These are phyloP conservation scores for Galeruca laticollis DNA, from an alignment of 2,888 invertebrate species.

Conservation along the genomic window DNA sequence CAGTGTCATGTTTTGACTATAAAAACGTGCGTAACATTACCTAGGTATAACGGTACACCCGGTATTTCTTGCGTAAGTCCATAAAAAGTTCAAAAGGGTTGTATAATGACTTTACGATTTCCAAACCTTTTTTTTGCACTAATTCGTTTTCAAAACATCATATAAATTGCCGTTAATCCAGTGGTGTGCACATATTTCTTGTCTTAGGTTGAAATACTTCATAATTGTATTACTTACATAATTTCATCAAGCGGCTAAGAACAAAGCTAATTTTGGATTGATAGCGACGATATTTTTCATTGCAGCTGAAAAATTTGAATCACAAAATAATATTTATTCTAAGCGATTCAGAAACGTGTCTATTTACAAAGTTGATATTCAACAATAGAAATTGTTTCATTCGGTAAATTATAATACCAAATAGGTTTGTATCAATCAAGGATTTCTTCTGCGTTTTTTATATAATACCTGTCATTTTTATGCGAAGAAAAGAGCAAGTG, in stretches of 20 bases:
- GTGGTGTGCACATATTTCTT: not conserved
- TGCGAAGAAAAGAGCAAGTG: no score
- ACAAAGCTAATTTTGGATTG: not conserved
- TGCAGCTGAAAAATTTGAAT: no score
- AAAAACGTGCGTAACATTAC: conserved; percentile 64
- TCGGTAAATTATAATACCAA: no score
- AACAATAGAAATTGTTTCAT: no score
- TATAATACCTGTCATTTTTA: no score
- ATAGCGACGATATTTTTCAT: no score
- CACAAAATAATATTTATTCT: no score
- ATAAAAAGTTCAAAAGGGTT: conserved; percentile 55
- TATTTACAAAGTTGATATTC: no score
- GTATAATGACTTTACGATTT: conserved; percentile 54
- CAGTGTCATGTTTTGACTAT: conserved; percentile 64
- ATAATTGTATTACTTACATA: not conserved
- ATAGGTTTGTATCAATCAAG: no score
- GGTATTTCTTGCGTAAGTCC: conserved; percentile 43
- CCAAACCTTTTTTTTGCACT: conserved; percentile 53
- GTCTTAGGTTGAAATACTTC: not conserved
- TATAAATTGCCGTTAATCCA: conserved; percentile 17
- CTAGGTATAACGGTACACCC: conserved; percentile 56
- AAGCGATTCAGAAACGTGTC: no score
- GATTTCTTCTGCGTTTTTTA: no score
- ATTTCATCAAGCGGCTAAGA: not conserved
- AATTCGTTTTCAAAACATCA: conserved; percentile 54